Conservation (phyloP, 2,113 vertebrate species). For the Erinaceus europaeus region DNA sequence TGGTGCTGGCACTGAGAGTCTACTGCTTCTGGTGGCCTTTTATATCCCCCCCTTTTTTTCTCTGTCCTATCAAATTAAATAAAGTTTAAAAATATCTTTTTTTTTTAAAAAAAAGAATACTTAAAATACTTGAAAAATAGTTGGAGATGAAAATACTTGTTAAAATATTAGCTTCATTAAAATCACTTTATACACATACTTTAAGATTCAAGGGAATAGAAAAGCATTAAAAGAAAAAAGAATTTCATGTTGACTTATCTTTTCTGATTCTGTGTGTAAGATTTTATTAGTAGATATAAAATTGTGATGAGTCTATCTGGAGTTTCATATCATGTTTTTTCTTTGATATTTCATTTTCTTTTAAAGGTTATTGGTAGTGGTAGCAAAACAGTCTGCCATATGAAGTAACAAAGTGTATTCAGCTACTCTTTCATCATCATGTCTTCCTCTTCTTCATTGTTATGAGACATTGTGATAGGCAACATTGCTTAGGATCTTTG, state of each 20-base stretch:
- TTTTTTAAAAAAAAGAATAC: too few relatives aligned
- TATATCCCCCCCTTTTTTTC: too few relatives aligned
- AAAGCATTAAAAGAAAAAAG: background rate
- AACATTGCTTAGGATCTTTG: background rate
- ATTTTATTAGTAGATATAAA: slow-evolving; percentile 1
- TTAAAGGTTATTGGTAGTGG: background rate
- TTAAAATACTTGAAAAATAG: too few relatives aligned
- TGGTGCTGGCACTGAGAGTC: too few relatives aligned
- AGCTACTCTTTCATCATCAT: background rate
- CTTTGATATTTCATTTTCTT: background rate
- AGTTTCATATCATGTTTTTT: background rate
- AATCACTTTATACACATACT: too few relatives aligned
- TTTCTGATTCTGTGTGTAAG: background rate
- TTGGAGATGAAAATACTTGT: too few relatives aligned
- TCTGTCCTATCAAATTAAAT: too few relatives aligned
- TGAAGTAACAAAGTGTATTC: background rate
- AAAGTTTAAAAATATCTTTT: too few relatives aligned
- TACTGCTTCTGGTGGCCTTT: too few relatives aligned
- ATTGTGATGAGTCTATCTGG: background rate
- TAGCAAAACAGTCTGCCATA: background rate
- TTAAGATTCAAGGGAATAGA: too few relatives aligned
- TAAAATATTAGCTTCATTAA: too few relatives aligned
- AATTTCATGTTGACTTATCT: background rate
- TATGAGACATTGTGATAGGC: background rate
- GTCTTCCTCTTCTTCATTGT: slow-evolving; percentile 13